Percentiles rank a stretch among this genome's conserved stretches.
Evolutionary conservation across 2,113 vertebrate genomes (phyloP).

Genomic region (Silurus asotus): DNA sequence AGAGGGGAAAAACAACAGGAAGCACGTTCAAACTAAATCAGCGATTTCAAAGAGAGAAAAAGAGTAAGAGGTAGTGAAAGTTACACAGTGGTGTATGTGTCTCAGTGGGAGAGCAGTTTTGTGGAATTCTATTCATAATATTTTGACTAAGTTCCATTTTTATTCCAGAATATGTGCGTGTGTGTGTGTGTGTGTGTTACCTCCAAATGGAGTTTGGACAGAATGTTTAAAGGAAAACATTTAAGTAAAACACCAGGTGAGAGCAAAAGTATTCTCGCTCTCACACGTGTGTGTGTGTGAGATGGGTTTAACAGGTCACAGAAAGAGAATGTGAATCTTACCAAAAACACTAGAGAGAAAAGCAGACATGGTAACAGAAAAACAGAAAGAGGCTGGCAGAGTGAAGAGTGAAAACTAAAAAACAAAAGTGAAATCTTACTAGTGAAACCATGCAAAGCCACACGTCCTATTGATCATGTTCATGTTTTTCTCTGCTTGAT

Average conservation of each 20-base stretch:
- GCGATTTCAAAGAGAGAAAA: conserved; percentile 63
- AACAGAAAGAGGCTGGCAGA: neutral
- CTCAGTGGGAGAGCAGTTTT: conserved; percentile 18
- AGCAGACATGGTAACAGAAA: conserved; percentile 41
- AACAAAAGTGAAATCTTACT: neutral
- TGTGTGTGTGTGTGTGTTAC: neutral
- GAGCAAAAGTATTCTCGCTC: neutral
- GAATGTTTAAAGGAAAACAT: neutral
- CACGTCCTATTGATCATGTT: too few relatives aligned
- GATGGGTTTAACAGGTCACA: conserved; percentile 70
- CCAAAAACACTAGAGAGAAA: conserved; percentile 40
- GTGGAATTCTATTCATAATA: conserved; percentile 68
- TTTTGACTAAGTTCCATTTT: conserved; percentile 61
- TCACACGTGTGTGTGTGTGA: conserved; percentile 23
- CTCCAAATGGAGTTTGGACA: conserved; percentile 6
- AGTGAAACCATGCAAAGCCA: neutral
- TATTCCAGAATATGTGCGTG: conserved; percentile 41
- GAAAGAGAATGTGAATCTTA: conserved; percentile 57
- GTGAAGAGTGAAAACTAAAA: neutral
- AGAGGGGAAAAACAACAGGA: conserved; percentile 4
- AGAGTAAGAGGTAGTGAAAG: conserved; percentile 30
- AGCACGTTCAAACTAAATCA: conserved; percentile 69
- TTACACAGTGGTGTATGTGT: conserved; percentile 17
- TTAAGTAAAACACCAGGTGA: conserved; percentile 8
- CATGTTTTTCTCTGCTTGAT: too few relatives aligned